Evolutionary conservation across 1,140 invertebrate genomes (phyloP).

Genomic region (Bombus waltoni): DNA sequence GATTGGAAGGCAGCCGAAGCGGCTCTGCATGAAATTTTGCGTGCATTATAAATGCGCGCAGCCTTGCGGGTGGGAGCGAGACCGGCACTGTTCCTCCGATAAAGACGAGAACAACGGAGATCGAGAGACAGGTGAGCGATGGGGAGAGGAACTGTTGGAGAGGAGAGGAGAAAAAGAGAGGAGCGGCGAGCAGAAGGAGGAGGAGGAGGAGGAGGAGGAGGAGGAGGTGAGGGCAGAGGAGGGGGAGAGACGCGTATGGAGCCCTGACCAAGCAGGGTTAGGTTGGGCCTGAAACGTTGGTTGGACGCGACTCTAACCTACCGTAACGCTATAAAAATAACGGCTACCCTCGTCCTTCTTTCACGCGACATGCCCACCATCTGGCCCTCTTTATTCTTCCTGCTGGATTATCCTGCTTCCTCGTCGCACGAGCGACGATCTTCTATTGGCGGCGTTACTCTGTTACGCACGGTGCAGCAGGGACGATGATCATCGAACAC

Average conservation of each 20-base stretch:
- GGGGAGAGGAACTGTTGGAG: not conserved
- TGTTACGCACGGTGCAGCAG: slow-evolving; percentile 46
- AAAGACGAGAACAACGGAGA: slow-evolving; percentile 24
- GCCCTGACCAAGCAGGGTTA: slow-evolving; percentile 65
- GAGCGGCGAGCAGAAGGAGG: not conserved
- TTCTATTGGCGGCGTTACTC: slow-evolving; percentile 58
- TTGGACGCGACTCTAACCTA: slow-evolving; percentile 78
- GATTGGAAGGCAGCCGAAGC: slow-evolving; percentile 73
- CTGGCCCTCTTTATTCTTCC: slow-evolving; percentile 58
- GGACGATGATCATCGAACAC: slow-evolving; percentile 47
- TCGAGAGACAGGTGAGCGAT: slow-evolving; percentile 43
- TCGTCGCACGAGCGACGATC: slow-evolving; percentile 63
- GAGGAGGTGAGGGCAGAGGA: not conserved
- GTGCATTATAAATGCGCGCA: slow-evolving; percentile 79
- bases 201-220: not conserved
- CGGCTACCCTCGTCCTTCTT: slow-evolving; percentile 65
- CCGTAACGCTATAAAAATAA: slow-evolving; percentile 82
- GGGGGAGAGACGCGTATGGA: slow-evolving; percentile 59
- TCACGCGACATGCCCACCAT: slow-evolving; percentile 27
- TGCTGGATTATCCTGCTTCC: slow-evolving; percentile 50
- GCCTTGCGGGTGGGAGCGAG: slow-evolving; percentile 58
- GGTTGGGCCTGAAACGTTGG: slow-evolving; percentile 73
- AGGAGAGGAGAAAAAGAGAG: not conserved
- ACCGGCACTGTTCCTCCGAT: slow-evolving; percentile 31
- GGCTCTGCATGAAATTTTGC: slow-evolving; percentile 79